These are phyloP conservation scores for Nemapogon koenigi DNA, from an alignment of 2,888 invertebrate species.

Conservation along the genomic window DNA sequence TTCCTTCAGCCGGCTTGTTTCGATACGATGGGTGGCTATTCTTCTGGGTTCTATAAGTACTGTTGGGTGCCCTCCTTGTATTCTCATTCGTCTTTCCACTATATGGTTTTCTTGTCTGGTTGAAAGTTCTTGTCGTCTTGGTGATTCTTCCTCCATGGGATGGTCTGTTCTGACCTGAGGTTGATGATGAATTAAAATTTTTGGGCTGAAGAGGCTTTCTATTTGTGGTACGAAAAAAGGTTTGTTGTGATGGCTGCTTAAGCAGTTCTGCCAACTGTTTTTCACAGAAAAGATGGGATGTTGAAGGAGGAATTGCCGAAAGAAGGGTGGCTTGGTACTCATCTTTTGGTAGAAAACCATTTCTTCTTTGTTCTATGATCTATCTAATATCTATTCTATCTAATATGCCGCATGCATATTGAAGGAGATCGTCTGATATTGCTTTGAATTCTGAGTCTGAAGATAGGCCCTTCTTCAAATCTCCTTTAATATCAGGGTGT, in stretches of 20 bases:
- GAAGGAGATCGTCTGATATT: neutral
- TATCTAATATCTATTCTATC: neutral
- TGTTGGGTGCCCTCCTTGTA: too few relatives aligned
- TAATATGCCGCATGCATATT: neutral
- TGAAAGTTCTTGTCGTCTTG: neutral
- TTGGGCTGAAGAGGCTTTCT: neutral
- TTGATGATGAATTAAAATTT: neutral
- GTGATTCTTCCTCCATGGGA: neutral
- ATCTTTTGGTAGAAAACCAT: neutral
- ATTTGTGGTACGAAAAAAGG: slow-evolving; percentile 1
- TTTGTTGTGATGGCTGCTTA: slow-evolving; percentile 1
- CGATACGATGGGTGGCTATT: neutral
- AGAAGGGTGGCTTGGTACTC: neutral
- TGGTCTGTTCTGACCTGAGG: neutral
- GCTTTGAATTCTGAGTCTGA: neutral
- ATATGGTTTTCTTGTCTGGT: neutral
- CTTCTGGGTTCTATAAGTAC: too few relatives aligned
- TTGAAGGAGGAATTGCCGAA: neutral
- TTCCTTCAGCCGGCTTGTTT: neutral
- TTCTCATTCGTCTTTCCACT: neutral
- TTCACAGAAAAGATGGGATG: neutral
- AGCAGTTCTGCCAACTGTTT: neutral
- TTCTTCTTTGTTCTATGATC: neutral
- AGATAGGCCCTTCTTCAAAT: neutral
- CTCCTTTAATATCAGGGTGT: neutral